Base-by-base conservation (phyloP, 2,888 invertebrate species). In the Tortrix viridana region DNA sequence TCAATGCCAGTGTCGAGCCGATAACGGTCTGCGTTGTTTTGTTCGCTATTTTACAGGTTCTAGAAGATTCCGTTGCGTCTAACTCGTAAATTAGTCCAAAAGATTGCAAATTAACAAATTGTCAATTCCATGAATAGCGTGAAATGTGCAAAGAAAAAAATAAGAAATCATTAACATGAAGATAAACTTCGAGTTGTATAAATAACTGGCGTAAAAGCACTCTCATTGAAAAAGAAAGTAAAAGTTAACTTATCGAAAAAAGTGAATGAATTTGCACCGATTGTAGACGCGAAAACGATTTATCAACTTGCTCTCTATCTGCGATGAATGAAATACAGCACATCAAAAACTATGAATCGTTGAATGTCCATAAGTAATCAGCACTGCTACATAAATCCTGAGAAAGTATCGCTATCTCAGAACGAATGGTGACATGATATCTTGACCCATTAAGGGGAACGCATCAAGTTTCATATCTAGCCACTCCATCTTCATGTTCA, bases 1-100 rank as follows among this genome's bases (percentile, higher is more conserved):
- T 83, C 82, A 84, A 79, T 84, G 86, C 80, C 84, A 84, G 77
- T 84, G 80, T 70, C 74, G 65, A 64, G 71, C 66, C 65, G 62
- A 43, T 65, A 60, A 37, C 48, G 44, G 22, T 20, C 19, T 12
- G 16, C 32, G 37, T 56, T 56, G 49, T 55, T 55, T 61, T 55
- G 55, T 49, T 55, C 5, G 18, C 22, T 1, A 23, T 20, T 48
- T 23, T 48, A 48, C 22, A 14, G 23, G 47, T 20, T 7, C 6
- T 14, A 14, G 14, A 12, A 20, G 7, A 48, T 41, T 41, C 41
- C n/a, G 16, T 41, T 41, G n/a, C 5, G 41, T 41, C 41, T 16
- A n/a, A 41, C n/a, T 32, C 12, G 32, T 7, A 7, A 32, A 16
- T 16, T 14, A 16, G 41, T n/a, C 16, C 16, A 16, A 41, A n/a